These are phyloP conservation scores for Yponomeuta sedellus DNA, from an alignment of 2,888 invertebrate species.

Conservation along the genomic window DNA sequence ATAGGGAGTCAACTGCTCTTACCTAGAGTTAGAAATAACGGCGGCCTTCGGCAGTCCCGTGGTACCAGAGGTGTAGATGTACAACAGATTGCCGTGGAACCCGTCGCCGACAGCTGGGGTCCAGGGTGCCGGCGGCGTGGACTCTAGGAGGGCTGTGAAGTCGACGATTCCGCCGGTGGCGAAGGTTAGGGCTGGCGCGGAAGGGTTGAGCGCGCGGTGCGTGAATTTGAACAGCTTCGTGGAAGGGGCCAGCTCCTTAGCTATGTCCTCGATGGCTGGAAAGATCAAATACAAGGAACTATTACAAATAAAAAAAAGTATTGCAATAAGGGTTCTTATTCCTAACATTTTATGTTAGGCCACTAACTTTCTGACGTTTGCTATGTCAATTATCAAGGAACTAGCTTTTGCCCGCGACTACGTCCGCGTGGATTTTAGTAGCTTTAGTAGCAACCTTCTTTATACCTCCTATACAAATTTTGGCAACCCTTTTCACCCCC, in stretches of 20 bases:
- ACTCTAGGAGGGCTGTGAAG: constrained; percentile 76
- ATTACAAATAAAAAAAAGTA: background rate
- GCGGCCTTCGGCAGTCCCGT: constrained; percentile 99
- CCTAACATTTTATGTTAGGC: too few species aligned
- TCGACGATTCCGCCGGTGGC: constrained; percentile 70
- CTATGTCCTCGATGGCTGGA: constrained; percentile 83
- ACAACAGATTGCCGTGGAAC: constrained; percentile 89
- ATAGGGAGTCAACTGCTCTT: constrained; percentile 20
- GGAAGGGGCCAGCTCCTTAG: constrained; percentile 79
- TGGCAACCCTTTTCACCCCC: too few species aligned
- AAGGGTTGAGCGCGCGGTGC: constrained; percentile 44
- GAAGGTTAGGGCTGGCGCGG: constrained; percentile 29
- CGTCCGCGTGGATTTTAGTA: too few species aligned
- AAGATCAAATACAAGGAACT: constrained; percentile 23
- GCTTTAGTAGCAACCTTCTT: too few species aligned
- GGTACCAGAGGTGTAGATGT: constrained; percentile 99
- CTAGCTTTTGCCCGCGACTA: too few species aligned
- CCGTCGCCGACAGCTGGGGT: constrained; percentile 76
- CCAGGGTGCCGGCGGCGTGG: constrained; percentile 75
- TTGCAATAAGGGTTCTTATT: too few species aligned
- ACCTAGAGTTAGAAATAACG: constrained; percentile 96
- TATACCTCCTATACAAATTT: too few species aligned
- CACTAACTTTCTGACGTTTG: too few species aligned
- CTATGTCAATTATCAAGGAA: too few species aligned
- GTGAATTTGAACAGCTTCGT: constrained; percentile 80